Base-by-base conservation (phyloP, 2,113 vertebrate genomes). In the Austrofundulus limnaeus region DNA sequence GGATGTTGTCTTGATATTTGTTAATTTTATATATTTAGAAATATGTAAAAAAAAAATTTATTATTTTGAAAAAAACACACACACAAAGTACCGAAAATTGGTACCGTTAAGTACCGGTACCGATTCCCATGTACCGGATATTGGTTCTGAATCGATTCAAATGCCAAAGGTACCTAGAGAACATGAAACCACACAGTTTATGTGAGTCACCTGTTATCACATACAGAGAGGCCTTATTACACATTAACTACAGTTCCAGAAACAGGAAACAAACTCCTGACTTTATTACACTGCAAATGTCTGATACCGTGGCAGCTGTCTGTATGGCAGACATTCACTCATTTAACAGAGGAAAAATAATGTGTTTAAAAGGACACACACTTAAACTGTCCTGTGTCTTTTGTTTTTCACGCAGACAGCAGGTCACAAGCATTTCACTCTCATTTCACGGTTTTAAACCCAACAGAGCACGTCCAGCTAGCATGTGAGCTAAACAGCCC, bases 401-500 rank as follows among this genome's bases (percentile, higher is more conserved):
- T 15, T 15, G 3, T 28, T 57, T 43, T 80, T 5, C 21, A 34
- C 39, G 15, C 13, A 8, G 64, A 38, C 52, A 51, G 74, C 65
- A 64, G 62, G 65, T 78, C 75, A 75, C 23, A 64, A 12, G 37
- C 49, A 23, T 65, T 52, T 46, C 41, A 24, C 37, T 43, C 12
- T 28, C 51, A 25, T 55, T 43, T 12, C 41, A 37, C 31, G 43
- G 50, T 2, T 14, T 21, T 11, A 20, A 11, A 21, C 31, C 20
- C 34, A 28, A 58, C 12, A 23, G 38, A 64, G 25, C 51, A 14
- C 23, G n/a, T 16, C 12, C 61, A 24, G 76, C 73, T 87, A 87
- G 85, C 81, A 66, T 61, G 16, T 4, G n/a, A 23, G 83, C 86
- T 78, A 87, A 59, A 79, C 79, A 55, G 20, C 10, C 53, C 16